A percentile compares a stretch with the other conserved stretches of the same genome.
Evolutionary conservation across 2,113 vertebrate species (phyloP).

Genomic region (Gavialis gangeticus): DNA sequence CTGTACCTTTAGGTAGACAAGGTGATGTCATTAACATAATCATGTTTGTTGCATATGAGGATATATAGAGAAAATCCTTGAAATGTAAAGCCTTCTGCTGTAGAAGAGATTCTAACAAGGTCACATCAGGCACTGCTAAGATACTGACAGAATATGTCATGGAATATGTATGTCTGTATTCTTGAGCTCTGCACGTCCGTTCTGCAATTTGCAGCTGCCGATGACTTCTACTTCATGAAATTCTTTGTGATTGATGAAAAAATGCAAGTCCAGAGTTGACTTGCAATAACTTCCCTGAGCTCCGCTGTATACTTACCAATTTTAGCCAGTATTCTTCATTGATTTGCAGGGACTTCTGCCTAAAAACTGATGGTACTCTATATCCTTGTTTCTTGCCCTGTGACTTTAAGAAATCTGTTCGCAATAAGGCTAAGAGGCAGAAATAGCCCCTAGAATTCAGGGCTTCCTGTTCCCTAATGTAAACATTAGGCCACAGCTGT

Average conservation of each 20-base stretch:
- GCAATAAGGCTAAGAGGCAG: neutral
- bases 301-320: neutral
- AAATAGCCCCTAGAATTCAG: neutral
- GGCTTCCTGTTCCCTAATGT: neutral
- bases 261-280: neutral
- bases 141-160: neutral
- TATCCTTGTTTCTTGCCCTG: neutral
- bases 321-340: neutral
- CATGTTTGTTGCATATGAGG: neutral
- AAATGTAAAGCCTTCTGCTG: neutral
- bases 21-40: neutral
- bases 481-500: neutral
- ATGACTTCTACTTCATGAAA: too few species aligned
- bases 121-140: neutral
- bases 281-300: neutral
- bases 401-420: neutral
- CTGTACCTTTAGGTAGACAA: neutral
- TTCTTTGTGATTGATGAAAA: rapidly evolving
- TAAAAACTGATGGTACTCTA: neutral
- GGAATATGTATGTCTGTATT: neutral
- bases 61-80: neutral
- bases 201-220: neutral
- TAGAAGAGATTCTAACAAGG: neutral
- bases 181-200: neutral
- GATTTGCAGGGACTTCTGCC: neutral